phyloP scores from a whole-genome alignment of 2,888 invertebrate genomes.

The Lasioglossum morio region DNA sequence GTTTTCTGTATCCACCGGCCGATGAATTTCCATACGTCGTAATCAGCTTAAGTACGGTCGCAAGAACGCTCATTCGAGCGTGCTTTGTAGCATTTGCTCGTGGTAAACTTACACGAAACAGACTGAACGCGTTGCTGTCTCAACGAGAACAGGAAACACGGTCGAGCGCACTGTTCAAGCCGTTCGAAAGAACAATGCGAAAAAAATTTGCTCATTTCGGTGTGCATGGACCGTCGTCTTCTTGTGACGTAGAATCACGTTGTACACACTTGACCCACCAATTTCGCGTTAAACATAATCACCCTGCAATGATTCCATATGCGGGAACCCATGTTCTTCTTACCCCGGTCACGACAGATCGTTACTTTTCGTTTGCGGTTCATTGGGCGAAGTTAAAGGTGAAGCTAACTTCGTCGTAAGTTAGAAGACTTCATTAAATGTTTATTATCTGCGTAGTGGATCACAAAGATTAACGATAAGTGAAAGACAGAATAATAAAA shows the following conservation, averaged over 20 bases:
- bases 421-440: neutral
- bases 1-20: conserved; percentile 17
- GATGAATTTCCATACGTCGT: conserved; percentile 48
- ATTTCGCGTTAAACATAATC: conserved; percentile 49
- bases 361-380: conserved; percentile 6
- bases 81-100: too few species aligned
- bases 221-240: conserved; percentile 14
- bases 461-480: neutral
- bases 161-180: neutral
- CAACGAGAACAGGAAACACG: neutral
- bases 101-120: too few species aligned
- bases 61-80: conserved; percentile 34
- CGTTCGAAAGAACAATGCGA: conserved; percentile 11
- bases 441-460: neutral
- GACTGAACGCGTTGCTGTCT: too few species aligned
- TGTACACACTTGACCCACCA: conserved; percentile 31
- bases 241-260: conserved; percentile 28
- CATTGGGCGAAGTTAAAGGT: neutral
- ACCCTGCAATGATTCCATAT: conserved; percentile 25
- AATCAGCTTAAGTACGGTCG: conserved; percentile 64
- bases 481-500: neutral
- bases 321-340: neutral
- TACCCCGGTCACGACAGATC: neutral
- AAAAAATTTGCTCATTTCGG: conserved; percentile 62
- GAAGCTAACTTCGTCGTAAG: neutral